Conservation (phyloP, 37 sponge, comb jelly and placozoan genomes). For the Mnemiopsis leidyi region DNA sequence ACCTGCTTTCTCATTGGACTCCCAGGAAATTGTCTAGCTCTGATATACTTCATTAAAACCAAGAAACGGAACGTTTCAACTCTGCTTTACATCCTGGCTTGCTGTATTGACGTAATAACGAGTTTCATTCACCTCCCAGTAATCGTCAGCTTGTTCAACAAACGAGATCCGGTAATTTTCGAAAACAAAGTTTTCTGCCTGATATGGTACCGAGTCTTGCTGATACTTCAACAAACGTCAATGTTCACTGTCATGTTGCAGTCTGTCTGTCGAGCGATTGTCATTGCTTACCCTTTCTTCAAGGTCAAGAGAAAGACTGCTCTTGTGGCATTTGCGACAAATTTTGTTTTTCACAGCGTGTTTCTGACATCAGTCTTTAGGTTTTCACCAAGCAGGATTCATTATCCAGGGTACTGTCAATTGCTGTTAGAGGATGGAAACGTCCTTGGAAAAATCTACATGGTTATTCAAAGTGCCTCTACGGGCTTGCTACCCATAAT, state of each 20-base stretch:
- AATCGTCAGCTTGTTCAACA: neutral
- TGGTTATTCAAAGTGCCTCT: no score
- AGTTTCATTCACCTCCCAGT: neutral
- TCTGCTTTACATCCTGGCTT: neutral
- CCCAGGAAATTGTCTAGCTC: neutral
- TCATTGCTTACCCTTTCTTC: neutral
- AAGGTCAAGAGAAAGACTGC: neutral
- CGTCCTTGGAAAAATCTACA: no score
- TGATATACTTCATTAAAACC: neutral
- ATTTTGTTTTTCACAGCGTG: no score
- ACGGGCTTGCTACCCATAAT: no score
- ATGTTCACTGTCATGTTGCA: neutral
- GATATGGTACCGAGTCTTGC: neutral
- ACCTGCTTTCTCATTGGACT: neutral
- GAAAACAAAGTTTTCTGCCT: neutral
- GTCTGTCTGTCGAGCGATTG: neutral
- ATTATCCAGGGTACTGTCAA: no score
- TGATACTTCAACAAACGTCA: neutral
- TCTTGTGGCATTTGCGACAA: no score
- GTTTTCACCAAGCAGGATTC: no score
- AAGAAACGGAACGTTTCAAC: neutral
- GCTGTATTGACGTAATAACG: neutral
- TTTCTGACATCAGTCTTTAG: neutral
- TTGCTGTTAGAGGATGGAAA: no score
- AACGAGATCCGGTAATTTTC: neutral